A percentile compares a stretch with the other conserved stretches of the same genome.
These are phyloP conservation scores for Rhyacichthys aspro DNA, from an alignment of 2,797 vertebrate species.

Conservation along the genomic window DNA sequence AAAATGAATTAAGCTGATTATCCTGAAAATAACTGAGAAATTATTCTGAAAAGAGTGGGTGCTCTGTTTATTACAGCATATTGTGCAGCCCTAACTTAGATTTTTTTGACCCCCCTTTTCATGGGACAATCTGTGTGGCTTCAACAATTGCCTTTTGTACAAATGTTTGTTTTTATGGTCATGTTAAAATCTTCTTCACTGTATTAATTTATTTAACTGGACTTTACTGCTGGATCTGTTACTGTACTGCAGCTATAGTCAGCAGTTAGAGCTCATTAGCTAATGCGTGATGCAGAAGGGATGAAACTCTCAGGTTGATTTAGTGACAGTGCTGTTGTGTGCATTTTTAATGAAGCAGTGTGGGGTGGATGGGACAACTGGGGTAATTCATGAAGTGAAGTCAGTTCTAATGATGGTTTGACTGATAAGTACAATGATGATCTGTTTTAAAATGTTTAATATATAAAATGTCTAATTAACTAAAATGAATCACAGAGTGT, in stretches of 20 bases:
- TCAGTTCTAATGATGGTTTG: constrained; percentile 22
- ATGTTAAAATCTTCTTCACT: too few species aligned
- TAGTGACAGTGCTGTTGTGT: constrained; percentile 32
- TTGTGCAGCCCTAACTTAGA: constrained; percentile 23
- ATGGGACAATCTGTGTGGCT: constrained; percentile 53
- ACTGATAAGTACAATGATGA: constrained; percentile 5
- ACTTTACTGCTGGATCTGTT: constrained; percentile 23
- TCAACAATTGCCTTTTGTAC: constrained; percentile 52
- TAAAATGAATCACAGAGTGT: constrained; percentile 44
- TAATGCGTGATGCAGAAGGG: constrained; percentile 48
- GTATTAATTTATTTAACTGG: constrained; percentile 41
- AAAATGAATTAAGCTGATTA: too few species aligned
- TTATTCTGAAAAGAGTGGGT: too few species aligned
- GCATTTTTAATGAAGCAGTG: constrained; percentile 35
- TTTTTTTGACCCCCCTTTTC: constrained; percentile 4
- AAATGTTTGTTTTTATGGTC: constrained; percentile 1
- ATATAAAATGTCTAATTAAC: constrained; percentile 57
- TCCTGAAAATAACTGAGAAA: too few species aligned
- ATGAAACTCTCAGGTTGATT: constrained; percentile 57
- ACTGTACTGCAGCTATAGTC: constrained; percentile 44
- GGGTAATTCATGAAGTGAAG: constrained; percentile 8
- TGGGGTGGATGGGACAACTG: constrained; percentile 18
- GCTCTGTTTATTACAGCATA: too few species aligned
- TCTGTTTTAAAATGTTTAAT: constrained; percentile 56
- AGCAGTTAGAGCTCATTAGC: constrained; percentile 58